These are phyloP conservation scores for Melanotaenia pygmaea DNA, from an alignment of 2,797 vertebrate species.

Conservation along the genomic window DNA sequence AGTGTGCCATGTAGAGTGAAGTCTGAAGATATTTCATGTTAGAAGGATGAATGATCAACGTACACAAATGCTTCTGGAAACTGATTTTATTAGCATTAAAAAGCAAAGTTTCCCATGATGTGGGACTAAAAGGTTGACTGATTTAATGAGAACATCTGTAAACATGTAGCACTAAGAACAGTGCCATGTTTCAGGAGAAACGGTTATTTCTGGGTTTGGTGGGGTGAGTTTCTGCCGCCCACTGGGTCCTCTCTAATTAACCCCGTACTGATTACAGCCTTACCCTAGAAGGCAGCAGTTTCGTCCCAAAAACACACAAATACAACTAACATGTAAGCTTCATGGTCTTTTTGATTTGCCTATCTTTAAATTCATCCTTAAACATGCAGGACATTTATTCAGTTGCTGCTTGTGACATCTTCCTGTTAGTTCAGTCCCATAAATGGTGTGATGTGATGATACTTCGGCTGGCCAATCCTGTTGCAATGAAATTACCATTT, in stretches of 20 bases:
- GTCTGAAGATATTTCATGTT: neutral
- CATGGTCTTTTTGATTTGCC: constrained; percentile 39
- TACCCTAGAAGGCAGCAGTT: constrained; percentile 68
- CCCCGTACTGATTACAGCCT: constrained; percentile 69
- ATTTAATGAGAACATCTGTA: constrained; percentile 8
- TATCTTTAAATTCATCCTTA: constrained; percentile 25
- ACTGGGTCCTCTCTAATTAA: constrained; percentile 84
- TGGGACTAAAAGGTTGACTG: neutral
- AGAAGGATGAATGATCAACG: neutral
- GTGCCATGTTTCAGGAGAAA: constrained; percentile 51
- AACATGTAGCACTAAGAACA: constrained; percentile 29
- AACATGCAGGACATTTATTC: constrained; percentile 49
- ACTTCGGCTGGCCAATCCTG: neutral
- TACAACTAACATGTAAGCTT: constrained; percentile 60
- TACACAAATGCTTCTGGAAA: neutral
- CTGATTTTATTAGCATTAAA: neutral
- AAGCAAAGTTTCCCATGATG: neutral
- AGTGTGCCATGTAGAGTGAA: neutral
- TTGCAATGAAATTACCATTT: neutral
- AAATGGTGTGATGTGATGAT: neutral
- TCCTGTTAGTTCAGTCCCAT: constrained; percentile 24
- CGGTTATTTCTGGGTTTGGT: constrained; percentile 72
- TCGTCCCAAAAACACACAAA: constrained; percentile 69
- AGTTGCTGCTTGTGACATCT: constrained; percentile 14
- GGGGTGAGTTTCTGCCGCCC: constrained; percentile 72